phyloP scores from a whole-genome alignment of 2,888 invertebrate genomes.

The Rhorus exstirpatorius region DNA sequence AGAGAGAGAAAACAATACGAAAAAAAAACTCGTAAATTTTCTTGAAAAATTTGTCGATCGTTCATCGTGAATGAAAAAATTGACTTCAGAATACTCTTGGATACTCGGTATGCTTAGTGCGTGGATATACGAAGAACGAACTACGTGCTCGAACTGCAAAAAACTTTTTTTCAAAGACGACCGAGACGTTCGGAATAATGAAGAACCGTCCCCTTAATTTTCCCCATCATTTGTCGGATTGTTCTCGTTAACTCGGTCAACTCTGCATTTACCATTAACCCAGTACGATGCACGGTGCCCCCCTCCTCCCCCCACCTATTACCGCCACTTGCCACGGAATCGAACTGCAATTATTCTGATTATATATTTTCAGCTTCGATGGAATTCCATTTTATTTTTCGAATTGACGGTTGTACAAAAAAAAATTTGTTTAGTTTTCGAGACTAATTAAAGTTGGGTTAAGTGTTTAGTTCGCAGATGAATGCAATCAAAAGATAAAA shows the following conservation, averaged over 20 bases:
- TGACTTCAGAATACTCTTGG: not conserved
- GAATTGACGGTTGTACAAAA: too few relatives aligned
- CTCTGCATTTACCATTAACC: slow-evolving; percentile 72
- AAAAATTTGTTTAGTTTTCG: not conserved
- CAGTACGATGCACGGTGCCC: slow-evolving; percentile 69
- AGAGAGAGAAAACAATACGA: not conserved
- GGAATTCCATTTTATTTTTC: too few relatives aligned
- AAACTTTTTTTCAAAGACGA: not conserved
- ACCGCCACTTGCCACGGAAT: slow-evolving; percentile 8
- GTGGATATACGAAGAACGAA: not conserved
- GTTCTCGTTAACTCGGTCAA: slow-evolving; percentile 71
- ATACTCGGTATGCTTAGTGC: not conserved
- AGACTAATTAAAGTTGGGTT: too few relatives aligned
- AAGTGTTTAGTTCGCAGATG: too few relatives aligned
- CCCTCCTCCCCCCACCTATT: slow-evolving; percentile 62
- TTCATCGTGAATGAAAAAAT: not conserved
- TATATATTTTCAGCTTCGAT: not conserved
- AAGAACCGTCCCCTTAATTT: slow-evolving; percentile 7
- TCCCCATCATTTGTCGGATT: slow-evolving; percentile 69
- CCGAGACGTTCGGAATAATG: slow-evolving; percentile 3
- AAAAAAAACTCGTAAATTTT: slow-evolving; percentile 12
- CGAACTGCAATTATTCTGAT: not conserved
- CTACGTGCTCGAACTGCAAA: not conserved
- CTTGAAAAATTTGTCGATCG: not conserved
- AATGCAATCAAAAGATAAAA: too few relatives aligned